phyloP scores from a whole-genome alignment of 2,888 invertebrate species.

The Lottia scabra region DNA sequence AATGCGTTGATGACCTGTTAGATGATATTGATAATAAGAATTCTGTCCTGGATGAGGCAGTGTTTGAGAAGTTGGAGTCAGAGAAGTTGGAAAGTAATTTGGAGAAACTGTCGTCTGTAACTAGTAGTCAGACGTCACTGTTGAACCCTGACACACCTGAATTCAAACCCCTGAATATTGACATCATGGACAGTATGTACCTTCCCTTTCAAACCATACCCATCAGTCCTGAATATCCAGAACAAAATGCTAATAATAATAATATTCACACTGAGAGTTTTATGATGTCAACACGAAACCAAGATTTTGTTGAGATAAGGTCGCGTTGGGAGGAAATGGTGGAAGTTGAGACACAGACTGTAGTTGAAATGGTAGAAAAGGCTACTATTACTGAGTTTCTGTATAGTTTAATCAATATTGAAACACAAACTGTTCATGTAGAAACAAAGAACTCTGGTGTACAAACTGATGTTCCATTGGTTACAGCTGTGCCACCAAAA shows the following conservation, averaged over 20 bases:
- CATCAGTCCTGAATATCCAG: background rate
- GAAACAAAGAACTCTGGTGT: background rate
- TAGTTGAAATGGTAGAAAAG: background rate
- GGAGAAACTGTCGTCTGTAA: background rate
- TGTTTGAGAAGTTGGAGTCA: no score
- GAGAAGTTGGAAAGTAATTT: background rate
- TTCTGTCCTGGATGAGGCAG: background rate
- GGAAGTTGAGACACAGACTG: background rate
- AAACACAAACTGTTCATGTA: background rate
- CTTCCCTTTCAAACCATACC: background rate
- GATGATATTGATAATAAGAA: background rate
- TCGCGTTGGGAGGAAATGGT: background rate
- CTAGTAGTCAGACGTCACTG: background rate
- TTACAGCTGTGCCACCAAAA: background rate
- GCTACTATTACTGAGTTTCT: background rate
- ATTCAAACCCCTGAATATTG: constrained; percentile 8
- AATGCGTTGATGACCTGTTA: background rate
- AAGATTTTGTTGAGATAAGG: background rate
- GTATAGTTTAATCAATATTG: no score
- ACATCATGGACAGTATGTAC: background rate
- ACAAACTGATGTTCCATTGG: background rate
- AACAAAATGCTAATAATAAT: background rate
- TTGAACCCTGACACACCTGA: constrained; percentile 18
- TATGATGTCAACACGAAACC: background rate
- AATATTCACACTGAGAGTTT: background rate